Evolutionary conservation across 1,140 invertebrate species (phyloP), one percentile per base, ranked within the genome.

Genomic region (Drosophila saltans): DNA sequence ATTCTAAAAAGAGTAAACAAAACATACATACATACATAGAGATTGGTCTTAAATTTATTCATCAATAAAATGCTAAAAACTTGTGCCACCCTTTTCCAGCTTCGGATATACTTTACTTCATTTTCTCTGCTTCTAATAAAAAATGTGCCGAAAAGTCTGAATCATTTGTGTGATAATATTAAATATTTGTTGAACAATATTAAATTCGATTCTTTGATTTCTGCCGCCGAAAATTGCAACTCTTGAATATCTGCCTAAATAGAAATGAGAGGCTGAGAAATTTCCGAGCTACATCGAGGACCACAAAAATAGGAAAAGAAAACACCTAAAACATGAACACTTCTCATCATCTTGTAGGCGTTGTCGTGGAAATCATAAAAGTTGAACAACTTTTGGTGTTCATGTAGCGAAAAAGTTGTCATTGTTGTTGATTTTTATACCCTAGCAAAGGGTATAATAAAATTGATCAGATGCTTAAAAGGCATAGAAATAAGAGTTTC

Each of bases 311-410:
- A 66, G 4, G 28, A 69, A 36, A 36, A 6, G 33, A 36, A 36
- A 30, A 30, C 28, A 30, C 2, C 33, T 36, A 36, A 36, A 80
- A 80, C 72, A 76, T 73, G 76, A 78, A 79, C 82, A 85, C 75
- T 85, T 85, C 83, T 70, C 83, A 69, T 70, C 69, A 86, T 66
- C 82, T 75, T 70, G 33, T 36, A 36, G 33, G 3, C 33, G 72
- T 75, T 41, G 73, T 66, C 73, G 69, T 75, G 65, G 70, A 85
- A 88, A 82, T 88, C 66, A 66, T 66, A 85, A 86, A 86, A 86
- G 69, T 86, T 88, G 73, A 66, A 65, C 58, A 77, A 88, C 68
- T 85, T 85, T 75, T 76, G 43, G 68, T 68, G 69, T 81, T 63
- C 41, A 56, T 69, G 66, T 80, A 72, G 58, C 26, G 56, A 59